Base-by-base conservation (phyloP, 2,888 invertebrate genomes). In the Drosophila subquinaria region DNA sequence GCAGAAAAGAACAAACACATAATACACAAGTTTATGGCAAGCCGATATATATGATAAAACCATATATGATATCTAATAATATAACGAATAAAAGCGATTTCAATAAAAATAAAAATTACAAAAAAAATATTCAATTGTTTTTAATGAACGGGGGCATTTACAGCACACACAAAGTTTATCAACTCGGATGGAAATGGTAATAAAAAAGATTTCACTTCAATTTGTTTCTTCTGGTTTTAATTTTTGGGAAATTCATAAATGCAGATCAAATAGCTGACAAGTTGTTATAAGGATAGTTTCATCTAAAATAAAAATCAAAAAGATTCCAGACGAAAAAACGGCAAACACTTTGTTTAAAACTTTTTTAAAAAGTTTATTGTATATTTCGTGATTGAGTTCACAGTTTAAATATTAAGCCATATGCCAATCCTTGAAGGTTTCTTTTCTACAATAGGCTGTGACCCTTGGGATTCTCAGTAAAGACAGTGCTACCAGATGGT, bases 1-100 rank as follows among this genome's bases (percentile, higher is more conserved):
- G 63, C 72, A 79, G 72, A 67, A 43, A 20, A 51, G 55, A 69
- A 80, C 65, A 72, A 71, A 73, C 70, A 79, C 74, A 86, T 79
- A 66, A 73, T 61, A 81, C 73, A 86, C 76, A 85, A 76, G 79
- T 82, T 88, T 81, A 85, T 86, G 84, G 79, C 84, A 86, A 83
- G 67, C 87, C 81, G 89, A 86, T 83, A 86, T 79, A 85, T 87
- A 85, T 86, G 88, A 85, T 88, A 83, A 79, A 86, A 86, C 81
- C 79, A 80, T 76, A 89, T 85, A 81, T 73, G 70, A 84, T 87
- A 83, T 76, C 87, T 89, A 73, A 79, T 79, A 81, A 79, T 88
- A 84, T 82, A 88, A 85, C 81, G 53, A 82, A 78, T 82, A 89
- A 78, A 82, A 82, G 81, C 82, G 84, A 87, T 81, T 84, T 89